Conservation (phyloP, 2,888 invertebrate genomes). For the Leucoma salicis region DNA sequence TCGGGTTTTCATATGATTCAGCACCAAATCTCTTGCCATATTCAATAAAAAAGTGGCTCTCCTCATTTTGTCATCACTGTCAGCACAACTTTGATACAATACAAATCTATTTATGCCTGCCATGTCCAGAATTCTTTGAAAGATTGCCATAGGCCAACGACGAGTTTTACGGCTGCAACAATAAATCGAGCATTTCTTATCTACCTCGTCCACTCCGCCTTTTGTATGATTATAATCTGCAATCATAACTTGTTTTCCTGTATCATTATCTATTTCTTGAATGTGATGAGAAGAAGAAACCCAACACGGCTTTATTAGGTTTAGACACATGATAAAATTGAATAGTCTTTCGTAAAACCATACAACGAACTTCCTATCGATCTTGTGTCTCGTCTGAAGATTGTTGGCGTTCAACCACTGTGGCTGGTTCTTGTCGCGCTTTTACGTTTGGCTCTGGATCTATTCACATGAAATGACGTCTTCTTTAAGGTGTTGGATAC, state of each 20-base stretch:
- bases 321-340: constrained; percentile 16
- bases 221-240: constrained; percentile 14
- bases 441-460: constrained; percentile 5
- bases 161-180: constrained; percentile 8
- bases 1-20: constrained; percentile 14
- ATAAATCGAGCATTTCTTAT: constrained; percentile 13
- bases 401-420: constrained; percentile 5
- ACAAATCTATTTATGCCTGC: constrained; percentile 15
- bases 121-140: constrained; percentile 21
- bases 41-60: constrained; percentile 18
- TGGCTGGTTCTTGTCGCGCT: constrained; percentile 5
- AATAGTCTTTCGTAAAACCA: constrained; percentile 9
- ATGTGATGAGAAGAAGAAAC: constrained; percentile 19
- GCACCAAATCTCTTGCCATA: constrained; percentile 17
- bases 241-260: constrained; percentile 16
- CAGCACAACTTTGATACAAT: constrained; percentile 4
- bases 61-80: constrained; percentile 12
- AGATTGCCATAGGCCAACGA: constrained; percentile 17
- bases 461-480: constrained; percentile 11
- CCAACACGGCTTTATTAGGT: constrained; percentile 13
- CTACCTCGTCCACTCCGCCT: constrained; percentile 7
- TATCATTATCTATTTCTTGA: constrained; percentile 8
- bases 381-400: constrained; percentile 7
- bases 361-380: constrained; percentile 8
- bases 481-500: constrained; percentile 10